Evolutionary conservation across 1,140 invertebrate genomes (phyloP).

Genomic region (Chironomus tepperi): DNA sequence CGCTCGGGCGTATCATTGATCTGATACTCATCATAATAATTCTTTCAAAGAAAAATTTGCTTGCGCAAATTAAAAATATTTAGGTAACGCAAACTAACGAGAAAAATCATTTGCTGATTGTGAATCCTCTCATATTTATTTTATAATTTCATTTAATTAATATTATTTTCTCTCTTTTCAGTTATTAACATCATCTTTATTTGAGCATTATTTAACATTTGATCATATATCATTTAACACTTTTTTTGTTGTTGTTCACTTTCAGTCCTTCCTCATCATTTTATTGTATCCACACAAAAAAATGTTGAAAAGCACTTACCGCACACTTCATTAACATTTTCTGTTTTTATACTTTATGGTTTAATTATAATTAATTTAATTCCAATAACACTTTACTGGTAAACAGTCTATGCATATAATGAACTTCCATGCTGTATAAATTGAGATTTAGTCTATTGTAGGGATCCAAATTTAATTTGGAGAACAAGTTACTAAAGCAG

Average conservation of each 20-base stretch:
- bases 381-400: neutral
- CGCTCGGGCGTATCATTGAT: too few relatives aligned
- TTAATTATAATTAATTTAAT: constrained; percentile 20
- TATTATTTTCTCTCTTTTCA: neutral
- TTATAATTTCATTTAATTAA: neutral
- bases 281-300: constrained; percentile 3
- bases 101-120: neutral
- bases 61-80: neutral
- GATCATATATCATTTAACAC: neutral
- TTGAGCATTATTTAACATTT: neutral
- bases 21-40: too few relatives aligned
- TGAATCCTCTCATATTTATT: neutral
- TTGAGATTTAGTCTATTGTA: too few relatives aligned
- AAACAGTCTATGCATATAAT: too few relatives aligned
- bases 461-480: too few relatives aligned
- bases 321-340: neutral
- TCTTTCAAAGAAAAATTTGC: too few relatives aligned
- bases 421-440: too few relatives aligned
- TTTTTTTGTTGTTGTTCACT: neutral
- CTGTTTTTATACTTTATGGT: neutral
- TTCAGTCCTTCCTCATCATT: neutral
- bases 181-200: neutral
- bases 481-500: too few relatives aligned
- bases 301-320: too few relatives aligned
- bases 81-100: neutral